These are phyloP conservation scores for Agrochola circellaris DNA, from an alignment of 2,888 invertebrate genomes.

Conservation along the genomic window DNA sequence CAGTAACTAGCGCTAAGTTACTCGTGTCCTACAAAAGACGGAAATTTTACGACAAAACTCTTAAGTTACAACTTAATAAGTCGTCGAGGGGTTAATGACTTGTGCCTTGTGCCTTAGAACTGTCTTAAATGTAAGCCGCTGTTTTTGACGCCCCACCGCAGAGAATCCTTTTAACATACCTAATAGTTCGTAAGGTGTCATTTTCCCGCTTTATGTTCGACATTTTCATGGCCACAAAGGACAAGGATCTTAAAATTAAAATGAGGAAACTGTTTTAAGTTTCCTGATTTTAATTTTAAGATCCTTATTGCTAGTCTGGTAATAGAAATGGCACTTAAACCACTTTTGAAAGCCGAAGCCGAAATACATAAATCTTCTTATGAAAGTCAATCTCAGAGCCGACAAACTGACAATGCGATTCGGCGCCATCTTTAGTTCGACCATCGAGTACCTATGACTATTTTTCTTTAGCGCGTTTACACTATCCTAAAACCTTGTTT, in stretches of 20 bases:
- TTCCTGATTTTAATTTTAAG: constrained; percentile 32
- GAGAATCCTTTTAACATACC: constrained; percentile 28
- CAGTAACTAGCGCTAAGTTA: constrained; percentile 40
- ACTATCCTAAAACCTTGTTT: no score
- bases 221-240: constrained; percentile 20
- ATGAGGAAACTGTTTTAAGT: no score
- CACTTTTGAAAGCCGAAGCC: background rate
- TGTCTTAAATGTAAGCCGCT: constrained; percentile 24
- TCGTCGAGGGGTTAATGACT: constrained; percentile 28
- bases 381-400: background rate
- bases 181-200: constrained; percentile 17
- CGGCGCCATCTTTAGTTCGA: no score
- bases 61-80: constrained; percentile 53
- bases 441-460: no score
- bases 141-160: constrained; percentile 47
- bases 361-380: background rate
- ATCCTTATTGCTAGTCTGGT: background rate
- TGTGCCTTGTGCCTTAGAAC: background rate
- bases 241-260: no score
- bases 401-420: background rate
- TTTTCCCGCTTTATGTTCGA: constrained; percentile 25
- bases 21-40: constrained; percentile 44
- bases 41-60: constrained; percentile 46
- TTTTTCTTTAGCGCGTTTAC: no score
- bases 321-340: background rate